Conservation (phyloP, 2,888 invertebrate genomes). For the Tetragnatha montana region DNA sequence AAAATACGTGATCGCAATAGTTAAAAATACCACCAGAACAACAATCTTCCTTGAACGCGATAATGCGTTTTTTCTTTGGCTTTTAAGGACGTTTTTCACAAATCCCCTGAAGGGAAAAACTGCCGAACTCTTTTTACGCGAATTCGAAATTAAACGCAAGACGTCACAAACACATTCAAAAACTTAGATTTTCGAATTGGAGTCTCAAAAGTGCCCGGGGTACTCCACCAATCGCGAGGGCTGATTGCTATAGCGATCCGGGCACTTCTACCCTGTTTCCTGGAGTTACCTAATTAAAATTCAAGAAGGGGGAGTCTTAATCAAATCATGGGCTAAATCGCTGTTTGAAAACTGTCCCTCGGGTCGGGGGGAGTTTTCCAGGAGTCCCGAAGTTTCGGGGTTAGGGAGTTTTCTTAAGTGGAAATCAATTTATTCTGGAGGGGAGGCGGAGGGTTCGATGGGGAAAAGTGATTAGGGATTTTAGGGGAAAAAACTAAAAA, state of each 20-base stretch:
- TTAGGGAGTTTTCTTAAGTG: conserved; percentile 1
- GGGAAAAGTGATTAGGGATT: background rate
- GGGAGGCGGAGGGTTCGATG: background rate
- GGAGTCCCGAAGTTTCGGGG: background rate
- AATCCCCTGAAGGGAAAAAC: background rate
- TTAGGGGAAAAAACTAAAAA: background rate
- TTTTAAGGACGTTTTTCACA: background rate
- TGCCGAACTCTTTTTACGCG: background rate
- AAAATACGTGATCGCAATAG: background rate
- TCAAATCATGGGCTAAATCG: conserved; percentile 39
- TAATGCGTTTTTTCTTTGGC: background rate
- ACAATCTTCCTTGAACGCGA: background rate
- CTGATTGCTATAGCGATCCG: background rate
- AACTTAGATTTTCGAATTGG: background rate
- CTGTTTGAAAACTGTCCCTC: conserved; percentile 21
- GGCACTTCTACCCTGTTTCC: background rate
- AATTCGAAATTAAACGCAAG: background rate
- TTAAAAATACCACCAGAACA: background rate
- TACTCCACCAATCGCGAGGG: background rate
- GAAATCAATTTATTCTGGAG: conserved; percentile 13
- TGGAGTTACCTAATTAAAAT: conserved; percentile 39
- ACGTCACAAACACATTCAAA: background rate
- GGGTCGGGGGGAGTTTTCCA: conserved; percentile 10
- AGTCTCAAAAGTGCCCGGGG: background rate
- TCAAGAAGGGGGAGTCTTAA: conserved; percentile 31